Base-by-base conservation (phyloP, 2,797 vertebrate genomes). In the Rallus crepitans region DNA sequence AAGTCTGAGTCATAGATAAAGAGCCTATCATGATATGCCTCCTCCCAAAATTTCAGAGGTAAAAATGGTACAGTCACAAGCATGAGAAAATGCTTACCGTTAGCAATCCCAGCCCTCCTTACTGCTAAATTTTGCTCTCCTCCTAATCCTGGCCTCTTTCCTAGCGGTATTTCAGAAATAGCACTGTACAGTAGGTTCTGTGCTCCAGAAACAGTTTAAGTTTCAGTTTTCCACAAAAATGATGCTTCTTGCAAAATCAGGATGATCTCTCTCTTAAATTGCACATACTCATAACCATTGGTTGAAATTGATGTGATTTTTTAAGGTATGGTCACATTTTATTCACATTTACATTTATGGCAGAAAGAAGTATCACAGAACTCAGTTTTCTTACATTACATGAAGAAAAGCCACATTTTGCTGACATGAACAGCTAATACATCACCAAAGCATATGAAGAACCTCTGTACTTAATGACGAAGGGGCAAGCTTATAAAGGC, bases 161-260 rank as follows among this genome's bases (percentile, higher is more conserved):
- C 96, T 94, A 91, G 55, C 10, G 5, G 42, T 14, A 83, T 63
- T 97, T 95, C 94, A 95, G 95, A 97, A 97, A 97, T 88, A 96
- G 89, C 76, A 81, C 84, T 47, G 82, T 47, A 93, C 79, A 63
- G 82, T 55, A 88, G 87, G 85, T 88, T 88, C 93, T 82, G 94
- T 97, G 81, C 92, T 90, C 50, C 87, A 92, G 50, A 79, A 96
- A 83, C 77, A 83, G 79, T 88, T 95, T 86, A 1, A 81, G 37
- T 28, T 64, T 42, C 72, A 64, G 20, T 94, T 65, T 59, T 86
- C 47, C 42, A 66, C 63, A 68, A 89, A 69, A 61, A 91, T 19
- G 33, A 61, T 60, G 66, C 27, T 83, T 63, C 71, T 56, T 33
- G 31, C 75, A 47, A 59, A 85, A 83, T 39, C 16, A 33, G 21